These are phyloP conservation scores for Neotragus pygmaeus DNA, from an alignment of 2,113 vertebrate species.

Conservation along the genomic window DNA sequence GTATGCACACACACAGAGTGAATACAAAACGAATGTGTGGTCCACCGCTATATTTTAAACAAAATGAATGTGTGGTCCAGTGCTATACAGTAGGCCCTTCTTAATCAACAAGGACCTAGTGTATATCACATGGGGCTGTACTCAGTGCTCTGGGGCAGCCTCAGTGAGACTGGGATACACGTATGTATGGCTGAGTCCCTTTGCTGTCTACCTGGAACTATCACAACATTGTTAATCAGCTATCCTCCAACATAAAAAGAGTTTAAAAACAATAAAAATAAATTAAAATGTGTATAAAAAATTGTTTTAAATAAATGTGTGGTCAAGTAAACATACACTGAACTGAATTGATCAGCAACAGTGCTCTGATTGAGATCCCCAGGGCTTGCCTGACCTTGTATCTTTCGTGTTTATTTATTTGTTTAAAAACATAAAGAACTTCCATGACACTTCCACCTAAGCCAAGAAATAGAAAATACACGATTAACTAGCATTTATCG, in stretches of 20 bases:
- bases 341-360: neutral
- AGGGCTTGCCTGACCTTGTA: neutral
- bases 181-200: neutral
- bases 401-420: neutral
- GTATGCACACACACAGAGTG: neutral
- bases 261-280: neutral
- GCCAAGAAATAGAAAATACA: neutral
- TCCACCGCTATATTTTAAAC: neutral
- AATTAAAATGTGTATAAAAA: neutral
- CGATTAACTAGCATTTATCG: neutral
- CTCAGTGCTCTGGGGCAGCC: neutral
- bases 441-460: neutral
- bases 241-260: neutral
- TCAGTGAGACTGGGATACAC: neutral
- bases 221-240: neutral
- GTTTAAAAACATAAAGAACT: neutral
- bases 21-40: fast-evolving
- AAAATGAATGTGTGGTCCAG: fast-evolving
- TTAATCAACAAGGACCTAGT: neutral
- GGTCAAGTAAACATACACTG: neutral
- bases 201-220: neutral
- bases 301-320: fast-evolving
- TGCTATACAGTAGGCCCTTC: neutral
- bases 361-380: fast-evolving
- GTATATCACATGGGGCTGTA: neutral